Percentiles rank a stretch among this genome's conserved stretches.
These are phyloP conservation scores for Rotaria socialis DNA, from an alignment of 2,888 invertebrate genomes.

Conservation along the genomic window DNA sequence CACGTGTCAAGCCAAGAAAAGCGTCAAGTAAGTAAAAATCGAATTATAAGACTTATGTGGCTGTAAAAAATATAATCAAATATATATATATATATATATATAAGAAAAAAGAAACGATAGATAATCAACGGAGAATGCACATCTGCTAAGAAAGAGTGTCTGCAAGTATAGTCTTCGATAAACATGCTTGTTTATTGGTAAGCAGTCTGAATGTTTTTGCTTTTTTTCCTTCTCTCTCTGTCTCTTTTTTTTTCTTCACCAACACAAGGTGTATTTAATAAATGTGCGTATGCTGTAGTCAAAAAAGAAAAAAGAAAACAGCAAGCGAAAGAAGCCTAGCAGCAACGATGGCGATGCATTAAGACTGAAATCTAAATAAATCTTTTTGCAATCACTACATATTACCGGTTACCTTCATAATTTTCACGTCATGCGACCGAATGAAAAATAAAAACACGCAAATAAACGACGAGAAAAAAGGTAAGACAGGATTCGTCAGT, in stretches of 20 bases:
- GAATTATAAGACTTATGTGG: neutral
- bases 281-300: neutral
- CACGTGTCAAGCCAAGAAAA: neutral
- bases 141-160: neutral
- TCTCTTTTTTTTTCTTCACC: neutral
- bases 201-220: neutral
- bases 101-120: neutral
- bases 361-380: constrained; percentile 16
- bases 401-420: neutral
- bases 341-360: neutral
- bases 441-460: neutral
- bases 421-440: neutral
- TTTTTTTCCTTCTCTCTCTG: neutral
- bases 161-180: neutral
- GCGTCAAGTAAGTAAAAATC: neutral
- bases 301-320: neutral
- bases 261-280: neutral
- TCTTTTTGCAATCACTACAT: neutral
- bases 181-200: neutral
- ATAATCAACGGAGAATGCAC: neutral
- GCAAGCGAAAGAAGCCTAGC: neutral
- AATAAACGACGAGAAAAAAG: neutral
- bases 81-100: neutral
- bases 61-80: neutral
- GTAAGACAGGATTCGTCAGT: neutral